A percentile compares a stretch with the other conserved stretches of the same genome.
These are phyloP conservation scores for Cotesia congregata DNA, from an alignment of 2,888 invertebrate genomes.

Conservation along the genomic window DNA sequence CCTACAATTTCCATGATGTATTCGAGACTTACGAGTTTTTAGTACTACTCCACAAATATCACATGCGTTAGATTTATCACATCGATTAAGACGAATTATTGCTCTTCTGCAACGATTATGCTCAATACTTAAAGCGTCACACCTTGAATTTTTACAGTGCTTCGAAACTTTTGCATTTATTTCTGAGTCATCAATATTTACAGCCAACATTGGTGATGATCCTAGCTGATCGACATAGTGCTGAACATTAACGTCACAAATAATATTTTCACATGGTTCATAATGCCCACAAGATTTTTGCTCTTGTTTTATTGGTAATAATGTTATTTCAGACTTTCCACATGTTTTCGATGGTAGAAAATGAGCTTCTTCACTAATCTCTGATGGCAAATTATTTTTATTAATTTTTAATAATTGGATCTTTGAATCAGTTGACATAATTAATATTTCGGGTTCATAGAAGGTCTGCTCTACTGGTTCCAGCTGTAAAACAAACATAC, in stretches of 20 bases:
- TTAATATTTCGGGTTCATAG: neutral
- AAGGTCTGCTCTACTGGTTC: neutral
- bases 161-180: conserved; percentile 61
- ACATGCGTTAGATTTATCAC: conserved; percentile 54
- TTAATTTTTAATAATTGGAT: neutral
- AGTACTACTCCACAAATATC: conserved; percentile 61
- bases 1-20: conserved; percentile 61
- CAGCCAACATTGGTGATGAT: conserved; percentile 58
- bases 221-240: conserved; percentile 57
- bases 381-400: neutral
- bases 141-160: conserved; percentile 57
- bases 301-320: conserved; percentile 57
- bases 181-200: conserved; percentile 58
- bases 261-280: conserved; percentile 62
- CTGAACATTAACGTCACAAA: conserved; percentile 62
- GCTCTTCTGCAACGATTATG: conserved; percentile 63
- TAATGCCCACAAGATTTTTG: conserved; percentile 61
- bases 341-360: conserved; percentile 62
- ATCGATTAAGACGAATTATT: conserved; percentile 50
- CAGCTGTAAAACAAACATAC: neutral
- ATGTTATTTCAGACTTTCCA: conserved; percentile 62
- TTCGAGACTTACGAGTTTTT: conserved; percentile 55
- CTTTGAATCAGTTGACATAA: neutral
- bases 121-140: conserved; percentile 64
- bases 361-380: conserved; percentile 49